A percentile compares a stretch with the other conserved stretches of the same genome.
Evolutionary conservation across 2,113 vertebrate genomes (phyloP).

Genomic region (Tyto alba): DNA sequence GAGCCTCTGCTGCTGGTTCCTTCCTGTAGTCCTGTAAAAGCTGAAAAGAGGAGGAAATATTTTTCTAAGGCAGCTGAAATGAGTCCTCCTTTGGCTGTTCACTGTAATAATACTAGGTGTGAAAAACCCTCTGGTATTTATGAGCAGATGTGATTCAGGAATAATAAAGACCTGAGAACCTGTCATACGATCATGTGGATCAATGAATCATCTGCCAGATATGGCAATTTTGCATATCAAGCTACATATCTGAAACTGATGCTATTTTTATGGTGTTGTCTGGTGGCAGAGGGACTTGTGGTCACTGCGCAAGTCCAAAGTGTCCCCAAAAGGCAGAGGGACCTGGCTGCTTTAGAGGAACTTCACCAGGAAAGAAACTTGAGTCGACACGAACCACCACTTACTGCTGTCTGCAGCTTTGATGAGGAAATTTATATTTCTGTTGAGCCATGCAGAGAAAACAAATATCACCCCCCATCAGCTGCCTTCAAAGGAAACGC

Average conservation of each 20-base stretch:
- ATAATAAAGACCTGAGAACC: neutral
- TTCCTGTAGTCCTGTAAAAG: neutral
- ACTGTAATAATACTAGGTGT: neutral
- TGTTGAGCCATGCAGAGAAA: slow-evolving; percentile 6
- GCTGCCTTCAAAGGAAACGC: neutral
- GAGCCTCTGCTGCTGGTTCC: neutral
- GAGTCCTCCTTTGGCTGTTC: neutral
- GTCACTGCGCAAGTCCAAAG: neutral
- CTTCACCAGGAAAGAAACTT: neutral
- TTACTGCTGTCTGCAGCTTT: neutral
- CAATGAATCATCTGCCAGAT: neutral
- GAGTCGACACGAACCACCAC: neutral
- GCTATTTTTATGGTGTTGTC: neutral
- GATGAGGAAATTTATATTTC: neutral
- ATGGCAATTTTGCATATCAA: accelerated
- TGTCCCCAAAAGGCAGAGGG: neutral
- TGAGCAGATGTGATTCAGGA: slow-evolving; percentile 3
- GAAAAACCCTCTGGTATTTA: slow-evolving; percentile 40
- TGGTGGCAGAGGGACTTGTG: neutral
- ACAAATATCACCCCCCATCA: neutral
- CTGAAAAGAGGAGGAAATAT: slow-evolving; percentile 3
- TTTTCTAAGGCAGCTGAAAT: slow-evolving; percentile 1
- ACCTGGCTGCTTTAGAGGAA: neutral
- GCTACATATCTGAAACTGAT: neutral
- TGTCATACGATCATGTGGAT: neutral